These are phyloP conservation scores for Zoanthus solanderi DNA, from an alignment of 92 coral and sea anemone species.

Conservation along the genomic window DNA sequence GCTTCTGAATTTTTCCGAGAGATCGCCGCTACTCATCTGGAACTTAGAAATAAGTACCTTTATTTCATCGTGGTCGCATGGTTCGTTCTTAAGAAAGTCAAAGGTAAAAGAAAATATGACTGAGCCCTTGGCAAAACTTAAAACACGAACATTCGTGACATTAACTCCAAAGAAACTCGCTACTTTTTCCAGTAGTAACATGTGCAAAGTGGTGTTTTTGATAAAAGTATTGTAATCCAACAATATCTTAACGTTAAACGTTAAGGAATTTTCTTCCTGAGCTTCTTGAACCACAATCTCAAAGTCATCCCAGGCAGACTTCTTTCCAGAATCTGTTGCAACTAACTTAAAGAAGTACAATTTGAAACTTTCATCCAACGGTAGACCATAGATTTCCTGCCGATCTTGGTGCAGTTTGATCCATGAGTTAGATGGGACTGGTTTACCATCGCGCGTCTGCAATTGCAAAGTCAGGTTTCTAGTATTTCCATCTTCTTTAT, in stretches of 20 bases:
- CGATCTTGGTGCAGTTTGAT: constrained; percentile 65
- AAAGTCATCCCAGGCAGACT: constrained; percentile 67
- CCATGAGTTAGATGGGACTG: constrained; percentile 77
- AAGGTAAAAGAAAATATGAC: constrained; percentile 75
- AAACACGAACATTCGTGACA: constrained; percentile 73
- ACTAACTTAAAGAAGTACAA: constrained; percentile 59
- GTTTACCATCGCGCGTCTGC: constrained; percentile 61
- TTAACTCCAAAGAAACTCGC: constrained; percentile 75
- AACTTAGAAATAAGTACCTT: constrained; percentile 43
- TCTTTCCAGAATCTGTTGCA: constrained; percentile 78
- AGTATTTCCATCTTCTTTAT: constrained; percentile 84
- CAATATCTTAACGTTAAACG: constrained; percentile 65
- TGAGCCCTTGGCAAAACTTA: constrained; percentile 66
- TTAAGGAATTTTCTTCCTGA: constrained; percentile 48
- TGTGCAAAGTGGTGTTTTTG: constrained; percentile 71
- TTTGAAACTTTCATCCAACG: constrained; percentile 10
- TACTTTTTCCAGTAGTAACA: constrained; percentile 67
- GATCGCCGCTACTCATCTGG: constrained; percentile 52
- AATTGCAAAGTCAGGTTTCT: constrained; percentile 76
- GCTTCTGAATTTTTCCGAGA: constrained; percentile 62
- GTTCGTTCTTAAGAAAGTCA: constrained; percentile 65
- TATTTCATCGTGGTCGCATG: constrained; percentile 52
- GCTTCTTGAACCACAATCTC: constrained; percentile 65
- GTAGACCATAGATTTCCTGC: constrained; percentile 64
- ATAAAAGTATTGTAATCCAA: constrained; percentile 71